Evolutionary conservation across 53 echinoderm and acorn worm species (phyloP), one percentile per base, ranked within the genome.

Genomic region (Stichopus horrens): DNA sequence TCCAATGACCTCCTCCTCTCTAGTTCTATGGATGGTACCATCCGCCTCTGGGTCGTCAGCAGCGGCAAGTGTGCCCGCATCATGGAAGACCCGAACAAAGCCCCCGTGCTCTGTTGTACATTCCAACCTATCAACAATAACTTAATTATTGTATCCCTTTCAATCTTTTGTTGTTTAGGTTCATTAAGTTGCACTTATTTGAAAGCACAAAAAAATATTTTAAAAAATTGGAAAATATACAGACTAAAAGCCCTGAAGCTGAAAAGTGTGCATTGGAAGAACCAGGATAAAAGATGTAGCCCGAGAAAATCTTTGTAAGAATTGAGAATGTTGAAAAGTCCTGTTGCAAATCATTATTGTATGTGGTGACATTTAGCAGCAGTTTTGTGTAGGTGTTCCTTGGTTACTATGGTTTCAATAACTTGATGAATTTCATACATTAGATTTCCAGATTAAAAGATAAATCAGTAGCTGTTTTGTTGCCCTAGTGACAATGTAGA

Each of bases 71-170:
- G 96, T 77, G 94, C 94, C 6, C 91, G 99, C 20, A 90, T 91
- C 4, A 93, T 99, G 37, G 77, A 94, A 1, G 99, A 99, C 76
- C 94, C 93, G 13, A 93, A 96, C 63, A 94, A 86, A 53, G 93
- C 94, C 20, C 84, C 94, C n/a, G 81, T 99, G 22, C 85, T 86
- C 16, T 82, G 86, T 11, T 99, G 99, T 86, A 89, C 93, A 77
- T 99, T 99, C 77, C 99, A 99, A 79, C 99, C 99, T 18, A 90
- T 94, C 67, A 99, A 99, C 73, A 99, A 99, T 86, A 99, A 99
- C 90, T 94, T 99, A 91, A 89, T 99, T 81, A 96, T 96, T 52
- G 99, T 99, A 99, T 99, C 99, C 99, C 94, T 99, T 74, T 7
- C 7, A 9, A 74, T 14, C 11, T 67, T 67, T 1, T 11, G 11